Conservation (phyloP, 2,113 vertebrate genomes). For the Sebastes fasciatus region DNA sequence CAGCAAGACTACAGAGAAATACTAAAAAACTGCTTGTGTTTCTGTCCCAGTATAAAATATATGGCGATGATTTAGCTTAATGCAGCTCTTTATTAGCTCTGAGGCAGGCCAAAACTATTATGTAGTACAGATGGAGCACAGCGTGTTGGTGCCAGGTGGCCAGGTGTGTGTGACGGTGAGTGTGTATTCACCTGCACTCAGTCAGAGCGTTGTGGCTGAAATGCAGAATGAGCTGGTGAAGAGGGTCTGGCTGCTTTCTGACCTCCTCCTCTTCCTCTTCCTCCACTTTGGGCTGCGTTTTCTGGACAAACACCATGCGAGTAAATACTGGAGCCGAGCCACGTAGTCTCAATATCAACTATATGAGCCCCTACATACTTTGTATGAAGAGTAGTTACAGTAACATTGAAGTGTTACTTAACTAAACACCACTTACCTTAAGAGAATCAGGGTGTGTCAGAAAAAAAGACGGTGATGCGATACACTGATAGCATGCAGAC, state of each 20-base stretch:
- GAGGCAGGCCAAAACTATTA: constrained; percentile 42
- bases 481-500: constrained; percentile 45
- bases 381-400: background rate
- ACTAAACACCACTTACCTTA: constrained; percentile 11
- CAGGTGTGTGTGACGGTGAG: constrained; percentile 36
- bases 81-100: constrained; percentile 39
- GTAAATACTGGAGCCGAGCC: constrained; percentile 19
- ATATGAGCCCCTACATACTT: background rate
- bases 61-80: constrained; percentile 28
- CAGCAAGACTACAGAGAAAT: constrained; percentile 4
- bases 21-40: constrained; percentile 12
- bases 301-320: constrained; percentile 84
- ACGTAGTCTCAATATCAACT: background rate
- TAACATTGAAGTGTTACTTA: background rate
- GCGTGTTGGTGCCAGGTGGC: constrained; percentile 52
- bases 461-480: background rate
- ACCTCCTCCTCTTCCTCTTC: constrained; percentile 92
- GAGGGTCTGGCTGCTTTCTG: constrained; percentile 93
- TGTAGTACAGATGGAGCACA: constrained; percentile 64
- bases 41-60: constrained; percentile 23
- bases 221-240: constrained; percentile 97
- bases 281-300: constrained; percentile 89
- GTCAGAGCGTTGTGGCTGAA: constrained; percentile 97
- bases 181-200: constrained; percentile 89
- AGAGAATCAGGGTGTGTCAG: constrained; percentile 1